Percentiles rank a stretch among this genome's conserved stretches.
Conservation (phyloP, 2,113 vertebrate species). For the Salvelinus alpinus region DNA sequence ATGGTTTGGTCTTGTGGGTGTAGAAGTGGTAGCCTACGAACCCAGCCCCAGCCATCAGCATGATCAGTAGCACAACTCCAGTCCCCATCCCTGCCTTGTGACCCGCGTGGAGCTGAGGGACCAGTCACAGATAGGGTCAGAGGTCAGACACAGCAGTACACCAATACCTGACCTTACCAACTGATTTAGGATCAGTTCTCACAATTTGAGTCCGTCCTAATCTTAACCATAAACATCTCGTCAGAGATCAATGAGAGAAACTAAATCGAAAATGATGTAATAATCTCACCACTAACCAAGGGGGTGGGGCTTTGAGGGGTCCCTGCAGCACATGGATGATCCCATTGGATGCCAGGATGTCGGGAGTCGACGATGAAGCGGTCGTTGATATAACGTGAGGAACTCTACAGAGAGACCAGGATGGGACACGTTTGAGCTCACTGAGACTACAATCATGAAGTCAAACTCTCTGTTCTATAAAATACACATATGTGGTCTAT, state of each 20-base stretch:
- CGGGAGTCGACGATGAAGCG: conserved; percentile 80
- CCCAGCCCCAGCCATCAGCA: conserved; percentile 61
- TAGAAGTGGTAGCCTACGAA: conserved; percentile 82
- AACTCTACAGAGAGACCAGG: not conserved
- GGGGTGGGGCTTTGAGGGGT: conserved; percentile 83
- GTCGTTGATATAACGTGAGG: conserved; percentile 80
- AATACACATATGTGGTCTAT: too few relatives aligned
- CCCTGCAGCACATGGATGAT: conserved; percentile 88
- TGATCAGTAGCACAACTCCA: conserved; percentile 77
- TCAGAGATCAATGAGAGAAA: not conserved
- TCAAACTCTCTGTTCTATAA: too few relatives aligned
- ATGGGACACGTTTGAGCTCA: too few relatives aligned
- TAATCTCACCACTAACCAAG: conserved; percentile 67
- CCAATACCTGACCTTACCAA: not conserved
- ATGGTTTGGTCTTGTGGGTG: conserved; percentile 73
- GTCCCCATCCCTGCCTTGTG: conserved; percentile 74
- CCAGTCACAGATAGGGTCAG: conserved; percentile 13
- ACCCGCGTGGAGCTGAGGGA: conserved; percentile 50
- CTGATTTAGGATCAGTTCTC: not conserved
- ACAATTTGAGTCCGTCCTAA: not conserved
- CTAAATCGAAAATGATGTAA: not conserved
- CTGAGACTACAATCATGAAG: too few relatives aligned
- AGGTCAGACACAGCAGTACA: not conserved
- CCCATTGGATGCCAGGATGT: conserved; percentile 88
- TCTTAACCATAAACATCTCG: not conserved